phyloP scores from a whole-genome alignment of 2,797 vertebrate species.

The Pantherophis vulpinus region DNA sequence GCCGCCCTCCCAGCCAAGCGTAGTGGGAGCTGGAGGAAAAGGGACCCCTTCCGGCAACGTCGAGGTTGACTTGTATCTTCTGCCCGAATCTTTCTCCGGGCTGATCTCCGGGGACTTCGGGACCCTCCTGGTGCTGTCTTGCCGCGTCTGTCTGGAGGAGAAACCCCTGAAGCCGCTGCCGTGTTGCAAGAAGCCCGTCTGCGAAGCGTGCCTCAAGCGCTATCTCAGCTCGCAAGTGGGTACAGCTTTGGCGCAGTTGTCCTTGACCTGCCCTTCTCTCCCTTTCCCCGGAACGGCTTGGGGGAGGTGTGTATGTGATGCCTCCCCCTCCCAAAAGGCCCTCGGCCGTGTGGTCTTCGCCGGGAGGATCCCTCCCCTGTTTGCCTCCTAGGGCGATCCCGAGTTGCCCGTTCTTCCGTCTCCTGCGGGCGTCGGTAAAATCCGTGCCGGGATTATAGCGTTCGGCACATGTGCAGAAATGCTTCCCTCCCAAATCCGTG shows the following conservation, averaged over 20 bases:
- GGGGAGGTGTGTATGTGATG: neutral
- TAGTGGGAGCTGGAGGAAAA: neutral
- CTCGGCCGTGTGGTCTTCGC: neutral
- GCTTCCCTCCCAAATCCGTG: neutral
- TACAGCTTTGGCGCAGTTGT: neutral
- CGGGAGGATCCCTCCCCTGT: neutral
- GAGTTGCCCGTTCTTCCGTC: too few species aligned
- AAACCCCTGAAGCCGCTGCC: constrained; percentile 84
- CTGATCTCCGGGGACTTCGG: constrained; percentile 65
- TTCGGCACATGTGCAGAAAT: neutral
- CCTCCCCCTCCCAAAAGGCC: neutral
- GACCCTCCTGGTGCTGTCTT: constrained; percentile 75
- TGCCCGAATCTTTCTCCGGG: constrained; percentile 73
- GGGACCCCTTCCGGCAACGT: constrained; percentile 51
- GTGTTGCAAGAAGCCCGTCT: constrained; percentile 93
- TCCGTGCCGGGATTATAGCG: neutral
- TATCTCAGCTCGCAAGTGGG: constrained; percentile 90
- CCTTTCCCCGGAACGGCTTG: neutral
- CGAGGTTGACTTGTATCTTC: constrained; percentile 71
- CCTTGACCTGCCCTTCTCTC: neutral
- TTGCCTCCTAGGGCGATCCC: neutral
- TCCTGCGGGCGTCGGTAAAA: neutral
- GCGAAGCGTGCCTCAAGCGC: constrained; percentile 90
- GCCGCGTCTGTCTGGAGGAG: constrained; percentile 92
- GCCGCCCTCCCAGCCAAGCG: constrained; percentile 39